Evolutionary conservation across 2,113 vertebrate genomes (phyloP).

Genomic region (Scartelaos histophorus): DNA sequence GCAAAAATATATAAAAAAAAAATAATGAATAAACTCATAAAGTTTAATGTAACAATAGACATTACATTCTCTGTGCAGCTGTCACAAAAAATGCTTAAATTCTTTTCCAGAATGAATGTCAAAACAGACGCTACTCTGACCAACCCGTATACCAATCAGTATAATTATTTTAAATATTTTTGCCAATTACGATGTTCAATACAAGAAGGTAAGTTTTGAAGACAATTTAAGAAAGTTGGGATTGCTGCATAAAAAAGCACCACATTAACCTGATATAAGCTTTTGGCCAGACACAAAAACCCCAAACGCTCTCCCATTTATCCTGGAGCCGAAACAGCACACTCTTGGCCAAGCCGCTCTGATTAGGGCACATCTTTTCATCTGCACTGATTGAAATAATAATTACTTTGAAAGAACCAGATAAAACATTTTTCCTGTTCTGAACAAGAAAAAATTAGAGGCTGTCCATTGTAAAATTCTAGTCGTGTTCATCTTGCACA

Average conservation of each 20-base stretch:
- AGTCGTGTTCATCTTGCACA: slow-evolving; percentile 49
- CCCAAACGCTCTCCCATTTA: background rate
- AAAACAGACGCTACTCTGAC: too few relatives aligned
- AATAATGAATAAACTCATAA: too few relatives aligned
- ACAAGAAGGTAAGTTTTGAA: background rate
- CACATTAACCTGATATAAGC: background rate
- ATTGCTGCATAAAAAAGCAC: background rate
- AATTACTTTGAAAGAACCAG: slow-evolving; percentile 5
- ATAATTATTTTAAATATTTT: background rate
- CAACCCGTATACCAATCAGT: too few relatives aligned
- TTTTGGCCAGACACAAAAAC: background rate
- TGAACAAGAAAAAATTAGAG: slow-evolving; percentile 21
- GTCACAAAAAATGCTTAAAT: too few relatives aligned
- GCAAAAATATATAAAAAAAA: too few relatives aligned
- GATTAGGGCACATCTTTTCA: slow-evolving; percentile 9
- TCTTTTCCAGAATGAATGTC: too few relatives aligned
- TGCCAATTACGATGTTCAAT: background rate
- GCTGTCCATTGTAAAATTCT: slow-evolving; percentile 39
- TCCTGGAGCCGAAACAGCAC: background rate
- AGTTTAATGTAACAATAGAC: too few relatives aligned
- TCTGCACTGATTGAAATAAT: background rate
- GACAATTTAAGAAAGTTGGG: too few relatives aligned
- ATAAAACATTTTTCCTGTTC: background rate
- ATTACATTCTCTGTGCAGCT: too few relatives aligned
- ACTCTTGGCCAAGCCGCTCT: background rate